Evolutionary conservation across 2,888 invertebrate genomes (phyloP), one percentile per base, ranked within the genome.

Genomic region (Pycnomerus fuliginosus): DNA sequence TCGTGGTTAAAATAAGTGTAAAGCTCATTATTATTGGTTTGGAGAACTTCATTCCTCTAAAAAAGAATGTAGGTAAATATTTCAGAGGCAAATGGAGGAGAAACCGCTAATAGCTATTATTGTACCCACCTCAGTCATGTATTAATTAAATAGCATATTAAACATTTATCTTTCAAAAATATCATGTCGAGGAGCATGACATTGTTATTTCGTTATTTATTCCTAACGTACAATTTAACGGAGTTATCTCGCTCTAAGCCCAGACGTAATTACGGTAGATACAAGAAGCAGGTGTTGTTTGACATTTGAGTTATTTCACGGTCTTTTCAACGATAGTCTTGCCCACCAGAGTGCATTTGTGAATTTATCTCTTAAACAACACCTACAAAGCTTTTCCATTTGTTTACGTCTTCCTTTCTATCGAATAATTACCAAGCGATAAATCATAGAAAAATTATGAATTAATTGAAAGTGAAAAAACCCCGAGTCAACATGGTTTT

Each of bases 261-360:
- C 13, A 12, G 8, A n/a, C n/a, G 37, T 37, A 37, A 37, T 37
- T 37, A 35, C 34, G 17, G 24, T 16, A 35, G 35, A 25, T 16
- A 25, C 5, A 20, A n/a, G n/a, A n/a, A 37, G 20, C 38, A 38
- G 38, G 38, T 38, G 38, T 30, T 38, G 37, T 22, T 36, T 28
- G 36, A 37, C 29, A 17, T 28, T 15, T 28, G 29, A 37, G 23
- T 37, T 37, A 37, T 37, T 28, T 37, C 17, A 10, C 10, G 25
- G 16, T 16, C 15, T 36, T 33, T 36, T 36, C 27, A 36, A 27
- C 35, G 27, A 27, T 28, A 37, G 28, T 37, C 30, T 22, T 20
- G 20, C 20, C 4, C 4, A n/a, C 29, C 14, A 10, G 33, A 33
- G 23, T 33, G 33, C 13, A 23, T 37, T 37, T 38, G n/a, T n/a